These are phyloP conservation scores for Fundulus diaphanus DNA, from an alignment of 2,797 vertebrate species.

Conservation along the genomic window DNA sequence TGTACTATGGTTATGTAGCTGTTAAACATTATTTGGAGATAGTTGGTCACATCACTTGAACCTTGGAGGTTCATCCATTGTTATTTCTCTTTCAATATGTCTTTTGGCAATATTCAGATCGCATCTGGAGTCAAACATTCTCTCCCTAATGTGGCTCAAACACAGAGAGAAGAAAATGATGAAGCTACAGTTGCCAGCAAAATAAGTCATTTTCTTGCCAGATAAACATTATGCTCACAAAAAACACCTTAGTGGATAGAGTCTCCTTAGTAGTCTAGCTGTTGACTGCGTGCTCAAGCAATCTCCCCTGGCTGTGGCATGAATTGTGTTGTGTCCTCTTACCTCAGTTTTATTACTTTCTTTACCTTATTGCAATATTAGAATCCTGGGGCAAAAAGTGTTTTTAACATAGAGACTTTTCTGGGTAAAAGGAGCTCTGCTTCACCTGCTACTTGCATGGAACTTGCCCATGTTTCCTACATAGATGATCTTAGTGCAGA, in stretches of 20 bases:
- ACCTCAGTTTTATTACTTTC: not conserved
- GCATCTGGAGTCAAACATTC: no score
- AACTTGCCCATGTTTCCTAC: no score
- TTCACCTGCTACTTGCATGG: not conserved
- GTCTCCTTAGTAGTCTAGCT: not conserved
- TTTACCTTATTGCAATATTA: no score
- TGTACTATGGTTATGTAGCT: not conserved
- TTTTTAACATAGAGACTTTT: not conserved
- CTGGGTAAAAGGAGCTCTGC: not conserved
- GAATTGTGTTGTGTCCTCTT: not conserved
- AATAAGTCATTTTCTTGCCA: no score
- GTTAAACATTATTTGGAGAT: not conserved
- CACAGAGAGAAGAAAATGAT: no score
- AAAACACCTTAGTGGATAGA: no score
- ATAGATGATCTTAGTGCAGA: no score
- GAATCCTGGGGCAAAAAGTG: no score
- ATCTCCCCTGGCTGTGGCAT: no score
- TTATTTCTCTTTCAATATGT: not conserved
- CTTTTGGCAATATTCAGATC: not conserved
- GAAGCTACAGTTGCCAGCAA: no score
- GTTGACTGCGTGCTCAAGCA: not conserved
- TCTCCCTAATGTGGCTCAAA: no score
- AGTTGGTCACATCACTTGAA: not conserved
- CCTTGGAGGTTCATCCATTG: not conserved
- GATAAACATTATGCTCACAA: no score